A percentile compares a stretch with the other conserved stretches of the same genome.
Evolutionary conservation across 2,113 vertebrate species (phyloP).

Genomic region (Python bivittatus): DNA sequence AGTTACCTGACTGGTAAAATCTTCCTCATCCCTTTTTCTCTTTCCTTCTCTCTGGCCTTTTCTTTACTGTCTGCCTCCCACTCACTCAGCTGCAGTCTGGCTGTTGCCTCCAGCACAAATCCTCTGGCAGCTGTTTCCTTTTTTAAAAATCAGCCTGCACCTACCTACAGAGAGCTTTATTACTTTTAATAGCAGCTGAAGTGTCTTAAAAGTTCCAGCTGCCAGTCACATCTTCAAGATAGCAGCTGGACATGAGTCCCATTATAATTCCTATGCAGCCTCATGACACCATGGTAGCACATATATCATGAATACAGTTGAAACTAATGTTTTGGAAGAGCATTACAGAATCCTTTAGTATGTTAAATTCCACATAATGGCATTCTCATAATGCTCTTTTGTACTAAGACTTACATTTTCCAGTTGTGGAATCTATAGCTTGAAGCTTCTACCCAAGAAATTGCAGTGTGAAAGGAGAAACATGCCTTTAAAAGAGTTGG

Average conservation of each 20-base stretch:
- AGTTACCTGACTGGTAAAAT: background rate
- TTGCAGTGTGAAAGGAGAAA: constrained; percentile 30
- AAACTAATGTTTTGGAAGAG: constrained; percentile 7
- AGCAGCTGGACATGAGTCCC: background rate
- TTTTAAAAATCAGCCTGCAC: constrained; percentile 7
- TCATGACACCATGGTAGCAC: constrained; percentile 1
- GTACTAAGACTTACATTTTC: constrained; percentile 35
- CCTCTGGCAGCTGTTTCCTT: constrained; percentile 31
- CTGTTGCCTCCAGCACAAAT: constrained; percentile 22
- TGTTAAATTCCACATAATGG: constrained; percentile 34
- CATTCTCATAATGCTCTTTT: constrained; percentile 31
- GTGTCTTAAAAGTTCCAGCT: background rate
- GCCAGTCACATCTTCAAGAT: constrained; percentile 7
- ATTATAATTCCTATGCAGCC: background rate
- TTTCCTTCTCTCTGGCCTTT: background rate
- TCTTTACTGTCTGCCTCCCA: background rate
- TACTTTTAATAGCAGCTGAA: constrained; percentile 26
- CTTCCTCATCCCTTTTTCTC: background rate
- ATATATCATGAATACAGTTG: background rate
- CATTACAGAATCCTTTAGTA: constrained; percentile 33
- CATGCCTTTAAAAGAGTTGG: constrained; percentile 23
- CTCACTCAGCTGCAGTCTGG: constrained; percentile 12
- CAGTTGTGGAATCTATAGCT: constrained; percentile 24
- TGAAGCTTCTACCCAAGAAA: constrained; percentile 30
- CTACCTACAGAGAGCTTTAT: background rate